These are phyloP conservation scores for Leptoclinus maculatus DNA, from an alignment of 2,797 vertebrate genomes.

Conservation along the genomic window DNA sequence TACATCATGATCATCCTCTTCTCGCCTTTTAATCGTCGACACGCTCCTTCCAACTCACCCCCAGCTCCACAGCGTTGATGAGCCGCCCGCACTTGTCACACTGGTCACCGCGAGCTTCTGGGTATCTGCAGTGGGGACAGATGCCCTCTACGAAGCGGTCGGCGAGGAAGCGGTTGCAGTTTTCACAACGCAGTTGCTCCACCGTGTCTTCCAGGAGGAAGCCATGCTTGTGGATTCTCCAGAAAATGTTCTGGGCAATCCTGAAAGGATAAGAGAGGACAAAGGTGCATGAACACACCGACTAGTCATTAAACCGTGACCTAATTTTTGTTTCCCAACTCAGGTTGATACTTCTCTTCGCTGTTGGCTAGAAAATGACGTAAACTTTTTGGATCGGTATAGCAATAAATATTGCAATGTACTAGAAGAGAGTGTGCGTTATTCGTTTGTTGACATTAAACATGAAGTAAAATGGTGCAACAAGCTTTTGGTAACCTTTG, in stretches of 20 bases:
- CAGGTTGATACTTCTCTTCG: background rate
- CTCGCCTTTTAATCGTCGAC: background rate
- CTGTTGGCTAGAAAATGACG: background rate
- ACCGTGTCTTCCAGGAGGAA: constrained; percentile 90
- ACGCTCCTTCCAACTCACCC: constrained; percentile 79
- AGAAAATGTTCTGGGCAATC: constrained; percentile 95
- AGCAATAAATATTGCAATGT: background rate
- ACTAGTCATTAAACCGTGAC: background rate
- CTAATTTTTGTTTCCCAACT: background rate
- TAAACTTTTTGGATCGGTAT: background rate
- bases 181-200: constrained; percentile 93
- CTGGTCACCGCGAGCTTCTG: constrained; percentile 96
- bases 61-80: constrained; percentile 95
- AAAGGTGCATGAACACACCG: constrained; percentile 2
- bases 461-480: constrained; percentile 9
- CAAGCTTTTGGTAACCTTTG: constrained; percentile 9
- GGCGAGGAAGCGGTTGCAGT: constrained; percentile 91
- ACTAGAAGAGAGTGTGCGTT: background rate
- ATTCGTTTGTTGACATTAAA: constrained; percentile 1
- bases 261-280: constrained; percentile 69
- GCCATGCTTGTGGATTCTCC: constrained; percentile 83
- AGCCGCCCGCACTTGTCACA: constrained; percentile 96
- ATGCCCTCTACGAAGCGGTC: constrained; percentile 96
- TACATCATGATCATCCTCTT: background rate
- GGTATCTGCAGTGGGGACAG: constrained; percentile 92